Evolutionary conservation across 2,113 vertebrate genomes (phyloP), one percentile per base, ranked within the genome.

Genomic region (Columba livia): DNA sequence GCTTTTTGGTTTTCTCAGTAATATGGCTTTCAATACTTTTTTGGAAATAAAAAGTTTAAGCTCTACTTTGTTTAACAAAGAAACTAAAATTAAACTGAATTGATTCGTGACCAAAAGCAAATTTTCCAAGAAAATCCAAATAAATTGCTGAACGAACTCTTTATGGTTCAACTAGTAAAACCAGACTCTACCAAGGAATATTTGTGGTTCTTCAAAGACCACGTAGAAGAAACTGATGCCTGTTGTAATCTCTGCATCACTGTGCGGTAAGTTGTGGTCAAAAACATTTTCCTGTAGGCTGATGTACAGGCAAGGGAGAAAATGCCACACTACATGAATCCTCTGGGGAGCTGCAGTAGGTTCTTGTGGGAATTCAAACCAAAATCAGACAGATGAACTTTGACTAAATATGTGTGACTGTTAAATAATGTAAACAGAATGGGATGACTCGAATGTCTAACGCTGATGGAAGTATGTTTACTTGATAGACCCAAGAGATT

Each of bases 361-460:
- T 62, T 90, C 51, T 58, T 73, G 42, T 4, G 24, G 24, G 67
- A 92, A 71, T 84, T 90, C 51, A 78, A 80, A 83, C 38, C 40
- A 93, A 81, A 94, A 82, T 0, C 24, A 67, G 47, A 66, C 58
- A 93, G 53, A 62, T 54, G 67, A 86, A 73, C 34, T 31, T 88
- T 88, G 75, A 85, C 88, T 73, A 83, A 90, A 82, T 75, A 87
- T 15, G 5, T 44, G 28, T 73, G 16, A 62, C 23, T 71, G 31
- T 80, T 93, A 88, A 90, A 93, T 85, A 94, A 88, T 51, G 48
- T 87, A 89, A 86, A 85, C 36, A 89, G 53, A 84, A 74, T 34
- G 23, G 11, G 25, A 66, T 88, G 51, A 54, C 40, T 73, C 57
- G 54, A 85, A 95, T 47, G 21, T 1, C 14, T 75, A 64, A 79